Conservation (phyloP, 2,888 invertebrate genomes). For the Himalopsyche japonica region DNA sequence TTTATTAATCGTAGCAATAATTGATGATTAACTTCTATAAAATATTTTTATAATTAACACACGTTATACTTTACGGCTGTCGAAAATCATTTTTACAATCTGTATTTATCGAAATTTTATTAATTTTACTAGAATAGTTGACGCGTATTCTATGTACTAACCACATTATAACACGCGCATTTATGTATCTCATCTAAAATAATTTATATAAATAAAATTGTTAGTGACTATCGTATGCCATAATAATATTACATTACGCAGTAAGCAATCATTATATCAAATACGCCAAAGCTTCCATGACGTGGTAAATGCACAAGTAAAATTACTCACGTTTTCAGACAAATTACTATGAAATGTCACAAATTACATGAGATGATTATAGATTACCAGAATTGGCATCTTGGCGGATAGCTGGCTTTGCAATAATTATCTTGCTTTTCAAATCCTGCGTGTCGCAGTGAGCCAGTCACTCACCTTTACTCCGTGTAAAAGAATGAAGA, state of each 20-base stretch:
- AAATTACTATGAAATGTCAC: constrained; percentile 20
- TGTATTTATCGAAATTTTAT: too few species aligned
- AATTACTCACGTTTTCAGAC: constrained; percentile 20
- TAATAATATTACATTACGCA: background rate
- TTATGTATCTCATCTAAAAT: background rate
- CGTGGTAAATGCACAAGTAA: background rate
- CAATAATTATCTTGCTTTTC: constrained; percentile 17
- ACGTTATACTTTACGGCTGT: too few species aligned
- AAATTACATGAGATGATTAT: constrained; percentile 6
- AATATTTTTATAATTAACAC: too few species aligned
- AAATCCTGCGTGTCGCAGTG: constrained; percentile 9
- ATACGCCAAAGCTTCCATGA: background rate
- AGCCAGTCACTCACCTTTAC: constrained; percentile 11
- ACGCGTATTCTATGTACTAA: too few species aligned
- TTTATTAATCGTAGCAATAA: too few species aligned
- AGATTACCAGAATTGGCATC: constrained; percentile 18
- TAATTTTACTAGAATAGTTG: too few species aligned
- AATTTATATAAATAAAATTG: background rate
- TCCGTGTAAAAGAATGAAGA: background rate
- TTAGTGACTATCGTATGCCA: background rate
- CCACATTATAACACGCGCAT: too few species aligned
- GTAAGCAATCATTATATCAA: background rate
- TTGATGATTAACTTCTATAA: too few species aligned
- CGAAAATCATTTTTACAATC: too few species aligned
- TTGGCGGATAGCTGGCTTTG: background rate